Evolutionary conservation across 2,888 invertebrate genomes (phyloP), one percentile per base, ranked within the genome.

Genomic region (Lepidocyrtinus sp.): DNA sequence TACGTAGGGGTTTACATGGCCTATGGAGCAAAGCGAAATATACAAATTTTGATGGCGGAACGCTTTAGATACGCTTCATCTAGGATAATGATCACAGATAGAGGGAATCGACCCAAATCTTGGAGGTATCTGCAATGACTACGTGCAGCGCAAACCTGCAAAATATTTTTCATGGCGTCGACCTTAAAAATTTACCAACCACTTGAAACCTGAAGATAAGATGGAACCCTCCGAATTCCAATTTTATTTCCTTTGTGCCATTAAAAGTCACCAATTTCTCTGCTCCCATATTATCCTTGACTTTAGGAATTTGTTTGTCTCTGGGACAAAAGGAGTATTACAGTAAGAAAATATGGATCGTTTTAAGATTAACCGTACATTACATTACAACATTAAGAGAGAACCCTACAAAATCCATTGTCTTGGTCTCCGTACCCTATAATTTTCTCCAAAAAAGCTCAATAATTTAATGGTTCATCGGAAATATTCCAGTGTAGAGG

Each of bases 381-480:
- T n/a, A 55, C 55, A 55, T 55, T 55, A 55, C 55, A 55, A 78
- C 73, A 78, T 78, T 78, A 78, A 72, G 84, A 81, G 76, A 85
- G 84, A 86, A 85, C 84, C 86, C 85, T n/a, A 86, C 84, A 85
- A 84, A 84, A 83, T 84, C 83, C 83, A 85, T 85, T 86, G 86
- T 86, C 86, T 85, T 85, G 82, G 62, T 68, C 62, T 73, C 36
- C 73, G 64, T 81, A 86, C 85, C 86, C 86, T 86, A 85, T 86
- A 86, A 86, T 86, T 86, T 86, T 86, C 86, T 75, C 81, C 82
- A 84, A 84, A 84, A 86, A 85, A 85, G 55, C 85, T 86, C 86
- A 85, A 86, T 86, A 86, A 86, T 86, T 86, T 86, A 86, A 86
- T 86, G 86, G 85, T 84, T 85, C 86, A 85, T 86, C 86, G 85